phyloP scores from a whole-genome alignment of 2,797 vertebrate species.

The Huso huso region DNA sequence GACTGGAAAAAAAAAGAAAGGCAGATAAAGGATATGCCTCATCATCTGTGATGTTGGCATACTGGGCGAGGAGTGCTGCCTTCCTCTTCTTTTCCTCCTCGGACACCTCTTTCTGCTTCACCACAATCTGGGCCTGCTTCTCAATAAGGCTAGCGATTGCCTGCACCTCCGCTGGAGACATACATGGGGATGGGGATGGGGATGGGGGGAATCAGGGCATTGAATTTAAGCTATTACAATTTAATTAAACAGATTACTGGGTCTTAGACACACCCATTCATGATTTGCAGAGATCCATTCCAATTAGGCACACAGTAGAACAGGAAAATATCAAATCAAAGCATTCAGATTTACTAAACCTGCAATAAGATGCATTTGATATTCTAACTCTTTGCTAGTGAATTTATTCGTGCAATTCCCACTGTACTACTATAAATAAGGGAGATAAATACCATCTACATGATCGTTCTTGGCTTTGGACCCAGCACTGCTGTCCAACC shows the following conservation, averaged over 20 bases:
- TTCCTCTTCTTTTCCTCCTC: slow-evolving; percentile 77
- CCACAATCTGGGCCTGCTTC: slow-evolving; percentile 93
- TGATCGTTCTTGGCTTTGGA: slow-evolving; percentile 45
- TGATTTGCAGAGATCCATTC: background rate
- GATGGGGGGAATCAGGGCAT: background rate
- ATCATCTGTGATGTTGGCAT: slow-evolving; percentile 84
- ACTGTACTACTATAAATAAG: too few relatives aligned
- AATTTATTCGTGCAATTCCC: too few relatives aligned
- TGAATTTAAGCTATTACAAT: too few relatives aligned
- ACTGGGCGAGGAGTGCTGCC: slow-evolving; percentile 87
- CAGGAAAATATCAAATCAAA: too few relatives aligned
- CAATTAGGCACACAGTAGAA: too few relatives aligned
- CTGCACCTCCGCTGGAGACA: slow-evolving; percentile 72
- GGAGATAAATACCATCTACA: slow-evolving; percentile 55
- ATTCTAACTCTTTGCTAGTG: too few relatives aligned
- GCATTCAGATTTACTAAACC: background rate
- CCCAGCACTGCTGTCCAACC: slow-evolving; percentile 59
- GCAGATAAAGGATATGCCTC: slow-evolving; percentile 90
- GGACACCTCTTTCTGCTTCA: slow-evolving; percentile 80
- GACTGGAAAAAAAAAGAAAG: too few relatives aligned
- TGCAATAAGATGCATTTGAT: background rate
- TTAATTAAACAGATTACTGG: too few relatives aligned
- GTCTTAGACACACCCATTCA: background rate
- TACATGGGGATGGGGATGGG: background rate
- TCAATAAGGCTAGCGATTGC: slow-evolving; percentile 89